Conservation (phyloP, 2,888 invertebrate species). For the Apoda limacodes region DNA sequence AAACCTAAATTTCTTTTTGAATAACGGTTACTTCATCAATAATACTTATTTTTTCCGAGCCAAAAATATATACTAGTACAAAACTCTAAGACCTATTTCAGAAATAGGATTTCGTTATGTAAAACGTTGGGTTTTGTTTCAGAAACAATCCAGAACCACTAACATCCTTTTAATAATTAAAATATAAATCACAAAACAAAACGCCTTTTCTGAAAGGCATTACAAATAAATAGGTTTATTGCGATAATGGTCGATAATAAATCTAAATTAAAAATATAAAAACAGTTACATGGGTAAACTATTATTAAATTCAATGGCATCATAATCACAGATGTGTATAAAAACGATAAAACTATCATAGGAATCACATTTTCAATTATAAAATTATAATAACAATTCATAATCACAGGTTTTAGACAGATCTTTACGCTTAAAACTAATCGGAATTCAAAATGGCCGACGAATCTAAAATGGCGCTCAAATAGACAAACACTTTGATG, state of each 20-base stretch:
- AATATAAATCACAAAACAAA: conserved; percentile 16
- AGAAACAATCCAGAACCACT: no score
- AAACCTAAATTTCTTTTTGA: no score
- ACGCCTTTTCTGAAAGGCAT: conserved; percentile 5
- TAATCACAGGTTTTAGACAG: conserved; percentile 55
- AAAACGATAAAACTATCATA: conserved; percentile 46
- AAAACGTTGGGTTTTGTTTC: no score
- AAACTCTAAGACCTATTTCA: no score
- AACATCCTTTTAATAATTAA: no score
- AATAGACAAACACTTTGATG: no score
- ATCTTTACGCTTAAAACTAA: conserved; percentile 50
- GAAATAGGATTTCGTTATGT: no score
- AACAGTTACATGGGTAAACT: conserved; percentile 40
- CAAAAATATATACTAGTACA: no score
- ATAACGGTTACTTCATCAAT: no score
- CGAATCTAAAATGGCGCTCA: conserved; percentile 18
- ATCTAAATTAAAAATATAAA: conserved; percentile 37
- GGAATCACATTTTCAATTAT: conserved; percentile 49
- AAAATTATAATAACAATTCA: conserved; percentile 43
- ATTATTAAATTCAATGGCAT: conserved; percentile 45
- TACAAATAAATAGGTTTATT: conserved; percentile 14
- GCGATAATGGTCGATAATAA: conserved; percentile 26
- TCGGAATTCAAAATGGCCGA: conserved; percentile 29
- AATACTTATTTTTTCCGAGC: no score
- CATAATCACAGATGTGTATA: conserved; percentile 53